Evolutionary conservation across 2,113 vertebrate species (phyloP).

Genomic region (Etheostoma spectabile): DNA sequence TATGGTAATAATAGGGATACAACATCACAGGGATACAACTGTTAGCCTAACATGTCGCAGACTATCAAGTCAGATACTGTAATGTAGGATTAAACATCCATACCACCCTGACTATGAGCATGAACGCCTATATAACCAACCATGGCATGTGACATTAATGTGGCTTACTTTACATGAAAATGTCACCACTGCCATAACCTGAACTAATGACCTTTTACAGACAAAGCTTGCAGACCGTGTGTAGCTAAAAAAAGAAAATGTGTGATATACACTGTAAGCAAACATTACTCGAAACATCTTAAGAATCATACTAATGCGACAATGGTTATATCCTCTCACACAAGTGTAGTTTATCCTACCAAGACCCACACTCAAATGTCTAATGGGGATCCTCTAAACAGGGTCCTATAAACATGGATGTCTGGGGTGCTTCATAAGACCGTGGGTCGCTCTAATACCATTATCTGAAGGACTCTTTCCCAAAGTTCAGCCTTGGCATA

Average conservation of each 20-base stretch:
- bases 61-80: background rate
- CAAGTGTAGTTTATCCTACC: background rate
- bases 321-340: no score
- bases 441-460: no score
- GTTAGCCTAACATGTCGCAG: background rate
- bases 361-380: background rate
- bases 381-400: background rate
- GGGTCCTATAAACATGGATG: no score
- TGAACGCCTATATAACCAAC: background rate
- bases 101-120: background rate
- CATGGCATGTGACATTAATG: conserved; percentile 21
- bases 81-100: background rate
- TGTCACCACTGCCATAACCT: conserved; percentile 35
- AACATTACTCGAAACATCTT: background rate
- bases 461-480: no score
- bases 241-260: conserved; percentile 63
- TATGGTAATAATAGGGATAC: background rate
- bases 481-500: no score
- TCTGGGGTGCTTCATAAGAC: no score
- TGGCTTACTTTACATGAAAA: conserved; percentile 26
- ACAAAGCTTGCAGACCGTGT: conserved; percentile 30
- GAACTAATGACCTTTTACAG: conserved; percentile 66
- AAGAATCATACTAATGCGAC: background rate
- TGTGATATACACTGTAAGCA: background rate
- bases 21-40: background rate